A percentile compares a stretch with the other conserved stretches of the same genome.
phyloP scores from a whole-genome alignment of 2,888 invertebrate species.

The Atrina japonica region DNA sequence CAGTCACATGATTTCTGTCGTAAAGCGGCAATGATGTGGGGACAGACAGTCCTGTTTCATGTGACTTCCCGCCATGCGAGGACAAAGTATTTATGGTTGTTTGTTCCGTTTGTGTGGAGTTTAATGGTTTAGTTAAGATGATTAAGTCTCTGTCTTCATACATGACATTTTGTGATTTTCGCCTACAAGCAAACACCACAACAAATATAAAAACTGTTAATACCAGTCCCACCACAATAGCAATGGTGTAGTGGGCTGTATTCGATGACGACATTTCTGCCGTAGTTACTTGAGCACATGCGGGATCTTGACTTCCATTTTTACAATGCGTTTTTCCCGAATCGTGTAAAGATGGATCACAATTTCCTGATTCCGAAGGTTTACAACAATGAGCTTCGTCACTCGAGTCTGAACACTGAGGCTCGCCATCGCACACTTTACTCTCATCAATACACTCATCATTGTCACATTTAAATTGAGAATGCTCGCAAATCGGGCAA shows the following conservation, averaged over 20 bases:
- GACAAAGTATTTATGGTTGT: conserved; percentile 61
- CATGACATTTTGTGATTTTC: conserved; percentile 64
- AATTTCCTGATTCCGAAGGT: conserved; percentile 67
- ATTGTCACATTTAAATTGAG: conserved; percentile 69
- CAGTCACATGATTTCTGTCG: conserved; percentile 87
- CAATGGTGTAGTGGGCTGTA: conserved; percentile 73
- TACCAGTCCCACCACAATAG: conserved; percentile 82
- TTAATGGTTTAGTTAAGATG: conserved; percentile 72
- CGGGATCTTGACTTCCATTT: conserved; percentile 1
- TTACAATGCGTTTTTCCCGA: conserved; percentile 54
- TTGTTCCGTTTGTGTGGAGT: conserved; percentile 64
- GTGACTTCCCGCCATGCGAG: conserved; percentile 64
- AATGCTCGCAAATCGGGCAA: conserved; percentile 69
- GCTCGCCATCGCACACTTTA: conserved; percentile 62
- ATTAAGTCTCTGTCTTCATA: conserved; percentile 67
- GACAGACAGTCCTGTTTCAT: conserved; percentile 66
- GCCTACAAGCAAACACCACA: conserved; percentile 74
- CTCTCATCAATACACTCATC: conserved; percentile 81
- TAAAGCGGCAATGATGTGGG: conserved; percentile 74
- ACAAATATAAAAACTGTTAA: conserved; percentile 83
- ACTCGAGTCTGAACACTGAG: conserved; percentile 60
- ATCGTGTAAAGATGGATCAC: conserved; percentile 41
- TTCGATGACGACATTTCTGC: conserved; percentile 10
- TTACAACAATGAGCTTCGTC: conserved; percentile 74
- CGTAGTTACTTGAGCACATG: not conserved